Base-by-base conservation (phyloP, 2,888 invertebrate genomes). In the Drosophila paucipuncta region DNA sequence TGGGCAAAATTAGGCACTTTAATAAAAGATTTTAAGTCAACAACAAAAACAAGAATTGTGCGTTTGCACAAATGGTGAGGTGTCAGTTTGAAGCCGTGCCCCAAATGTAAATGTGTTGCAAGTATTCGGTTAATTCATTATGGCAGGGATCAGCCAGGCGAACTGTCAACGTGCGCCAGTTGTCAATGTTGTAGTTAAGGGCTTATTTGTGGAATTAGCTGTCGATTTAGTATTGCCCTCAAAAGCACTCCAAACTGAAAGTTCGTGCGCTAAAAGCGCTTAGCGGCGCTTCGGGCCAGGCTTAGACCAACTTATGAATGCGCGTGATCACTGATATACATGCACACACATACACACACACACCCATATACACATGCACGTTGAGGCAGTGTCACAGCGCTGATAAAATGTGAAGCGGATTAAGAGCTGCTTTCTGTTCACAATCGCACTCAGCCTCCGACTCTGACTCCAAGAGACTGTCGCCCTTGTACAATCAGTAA, bases 371-470 rank as follows among this genome's bases (percentile, higher is more conserved):
- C 50, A 37, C 22, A 41, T 53, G 74, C 43, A 59, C 43, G 59
- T 68, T 85, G 81, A 78, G 73, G 77, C 80, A 89, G 87, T 88
- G 90, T 90, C 89, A 89, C 78, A 76, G 68, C 72, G 78, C 89
- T 89, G 87, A 88, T 88, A 88, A 88, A 88, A 90, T 90, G 89
- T 76, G 90, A 88, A 90, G 90, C 90, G 87, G 87, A 88, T 88
- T 88, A 88, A 78, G 90, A 73, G 79, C 74, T 66, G 73, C 68
- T 78, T 71, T 61, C 64, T 67, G 67, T 55, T 50, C 76, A 16
- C 59, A 31, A 59, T 31, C 61, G 50, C 47, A 63, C 25, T 39
- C 33, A 25, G 18, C 41, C 61, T 41, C 28, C 25, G 59, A 37
- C 11, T 37, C 4, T 4, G 37, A 58, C n/a, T 52, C 33, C 30